These are phyloP conservation scores for Thera britannica DNA, from an alignment of 2,888 invertebrate genomes.

Conservation along the genomic window DNA sequence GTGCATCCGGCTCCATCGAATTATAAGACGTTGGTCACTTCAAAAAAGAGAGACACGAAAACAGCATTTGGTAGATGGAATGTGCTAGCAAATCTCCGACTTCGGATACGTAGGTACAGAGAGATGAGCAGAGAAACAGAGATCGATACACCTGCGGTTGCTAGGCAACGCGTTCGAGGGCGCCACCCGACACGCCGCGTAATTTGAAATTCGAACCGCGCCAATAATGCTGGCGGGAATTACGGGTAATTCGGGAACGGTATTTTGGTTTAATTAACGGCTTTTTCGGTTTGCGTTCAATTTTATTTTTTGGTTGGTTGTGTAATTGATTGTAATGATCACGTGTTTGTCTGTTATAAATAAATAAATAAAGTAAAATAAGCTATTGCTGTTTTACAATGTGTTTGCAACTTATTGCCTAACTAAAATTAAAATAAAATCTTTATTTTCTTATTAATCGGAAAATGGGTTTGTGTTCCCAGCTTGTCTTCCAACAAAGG, in stretches of 20 bases:
- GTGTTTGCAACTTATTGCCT: too few relatives aligned
- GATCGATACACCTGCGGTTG: slow-evolving; percentile 83
- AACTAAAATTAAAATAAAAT: too few relatives aligned
- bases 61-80: too few relatives aligned
- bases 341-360: background rate
- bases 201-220: slow-evolving; percentile 82
- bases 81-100: background rate
- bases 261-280: slow-evolving; percentile 47
- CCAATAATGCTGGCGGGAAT: slow-evolving; percentile 78
- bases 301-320: slow-evolving; percentile 17
- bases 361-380: too few relatives aligned
- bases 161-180: slow-evolving; percentile 71
- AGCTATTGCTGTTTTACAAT: too few relatives aligned
- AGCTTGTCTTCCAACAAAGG: too few relatives aligned
- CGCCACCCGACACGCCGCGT: slow-evolving; percentile 80
- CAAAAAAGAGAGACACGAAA: too few relatives aligned
- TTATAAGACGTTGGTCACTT: too few relatives aligned
- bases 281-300: slow-evolving; percentile 5
- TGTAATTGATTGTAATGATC: slow-evolving; percentile 10
- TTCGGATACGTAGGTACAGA: slow-evolving; percentile 9
- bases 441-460: too few relatives aligned
- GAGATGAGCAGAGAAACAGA: slow-evolving; percentile 41
- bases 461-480: too few relatives aligned
- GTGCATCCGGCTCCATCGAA: too few relatives aligned
- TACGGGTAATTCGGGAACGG: slow-evolving; percentile 69